A percentile compares a stretch with the other conserved stretches of the same genome.
These are phyloP conservation scores for Ceyx erithaca DNA, from an alignment of 2,797 vertebrate genomes.

Conservation along the genomic window DNA sequence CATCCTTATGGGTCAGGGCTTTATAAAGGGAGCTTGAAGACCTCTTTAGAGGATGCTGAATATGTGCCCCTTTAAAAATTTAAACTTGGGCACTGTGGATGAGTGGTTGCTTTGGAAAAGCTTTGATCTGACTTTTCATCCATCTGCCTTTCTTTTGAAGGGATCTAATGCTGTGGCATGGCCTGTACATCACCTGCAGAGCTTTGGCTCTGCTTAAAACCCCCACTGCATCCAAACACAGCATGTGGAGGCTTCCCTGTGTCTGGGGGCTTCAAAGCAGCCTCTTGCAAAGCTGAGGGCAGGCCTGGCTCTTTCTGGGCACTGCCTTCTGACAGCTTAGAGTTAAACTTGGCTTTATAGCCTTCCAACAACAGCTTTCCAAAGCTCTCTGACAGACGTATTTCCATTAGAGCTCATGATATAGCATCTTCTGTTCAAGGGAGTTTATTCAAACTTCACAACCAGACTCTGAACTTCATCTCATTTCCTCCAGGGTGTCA, in stretches of 20 bases:
- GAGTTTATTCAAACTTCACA: slow-evolving; percentile 62
- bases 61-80: background rate
- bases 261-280: background rate
- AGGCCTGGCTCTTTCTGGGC: background rate
- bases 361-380: slow-evolving; percentile 46
- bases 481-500: slow-evolving; percentile 54
- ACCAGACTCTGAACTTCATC: slow-evolving; percentile 62
- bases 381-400: slow-evolving; percentile 32
- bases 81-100: background rate
- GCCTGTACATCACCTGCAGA: background rate
- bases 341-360: slow-evolving; percentile 37
- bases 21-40: background rate
- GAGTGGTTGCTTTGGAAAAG: background rate
- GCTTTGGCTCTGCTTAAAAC: background rate
- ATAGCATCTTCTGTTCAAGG: slow-evolving; percentile 25
- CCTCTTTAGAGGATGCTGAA: background rate
- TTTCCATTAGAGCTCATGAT: slow-evolving; percentile 61
- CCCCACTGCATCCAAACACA: rapidly evolving
- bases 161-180: background rate
- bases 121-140: background rate
- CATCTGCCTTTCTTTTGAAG: background rate
- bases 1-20: background rate
- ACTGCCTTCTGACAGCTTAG: background rate
- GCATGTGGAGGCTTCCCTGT: rapidly evolving
- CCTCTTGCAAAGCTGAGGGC: background rate